Base-by-base conservation (phyloP, 64 coral and sea anemone genomes). In the Astreopora myriophthalma region DNA sequence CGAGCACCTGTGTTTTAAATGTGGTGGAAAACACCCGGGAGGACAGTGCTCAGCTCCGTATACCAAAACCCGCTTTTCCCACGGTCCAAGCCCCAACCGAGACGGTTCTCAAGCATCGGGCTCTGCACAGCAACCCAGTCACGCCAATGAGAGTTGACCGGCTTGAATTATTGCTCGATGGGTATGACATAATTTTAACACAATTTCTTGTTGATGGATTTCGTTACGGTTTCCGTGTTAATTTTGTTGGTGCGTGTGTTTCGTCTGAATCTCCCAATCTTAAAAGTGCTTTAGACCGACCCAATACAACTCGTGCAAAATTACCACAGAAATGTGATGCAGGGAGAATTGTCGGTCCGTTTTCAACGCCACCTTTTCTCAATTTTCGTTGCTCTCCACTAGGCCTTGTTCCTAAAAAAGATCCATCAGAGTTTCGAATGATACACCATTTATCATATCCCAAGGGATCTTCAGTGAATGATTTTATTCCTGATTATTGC, bases 401-500 rank as follows among this genome's bases (percentile, higher is more conserved):
- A 11, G 42, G 42, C 11, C 42, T 46, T 46, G 42, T 46, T 46
- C 42, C 42, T 11, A 46, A 46, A 46, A 46, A 46, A 46, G 42
- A 46, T 46, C 42, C 42, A 46, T 4, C 11, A 11, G 42, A 46
- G 42, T 46, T 46, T 67, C 23, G 63, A 28, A 29, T 67, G n/a
- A 67, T 67, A 67, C 63, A 26, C 9, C 63, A 67, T 67, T 67
- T 67, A 33, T 87, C 65, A 23, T 87, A 29, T 26, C 65, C 85
- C 9, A 37, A 60, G 24, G 86, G 42, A 16, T 79, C 79, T 58
- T 82, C 79, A 8, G 58, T 82, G 1, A 82, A 82, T 34, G 79
- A 82, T 35, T 82, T 38, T 7, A 82, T 82, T 63, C 79, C 79
- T 82, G 58, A 64, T 63, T 33, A 62, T 34, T 82, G 30, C 23